A percentile compares a stretch with the other conserved stretches of the same genome.
These are phyloP conservation scores for Etheostoma spectabile DNA, from an alignment of 2,113 vertebrate species.

Conservation along the genomic window DNA sequence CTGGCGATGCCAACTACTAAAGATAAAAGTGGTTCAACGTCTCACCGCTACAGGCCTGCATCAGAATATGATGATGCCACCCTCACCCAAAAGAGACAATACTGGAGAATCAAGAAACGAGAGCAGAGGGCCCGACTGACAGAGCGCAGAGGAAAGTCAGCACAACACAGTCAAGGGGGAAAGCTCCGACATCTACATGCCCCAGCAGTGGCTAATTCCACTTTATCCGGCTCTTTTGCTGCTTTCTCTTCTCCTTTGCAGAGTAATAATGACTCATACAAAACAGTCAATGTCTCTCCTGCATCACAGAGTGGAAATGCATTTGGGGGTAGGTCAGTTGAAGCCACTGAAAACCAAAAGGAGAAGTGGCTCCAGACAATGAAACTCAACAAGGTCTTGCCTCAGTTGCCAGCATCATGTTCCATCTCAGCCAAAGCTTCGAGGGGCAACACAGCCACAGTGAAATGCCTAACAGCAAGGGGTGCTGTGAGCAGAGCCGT, in stretches of 20 bases:
- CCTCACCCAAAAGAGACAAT: constrained; percentile 84
- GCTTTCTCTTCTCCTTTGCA: constrained; percentile 36
- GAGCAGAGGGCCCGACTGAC: constrained; percentile 84
- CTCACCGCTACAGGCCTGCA: constrained; percentile 78
- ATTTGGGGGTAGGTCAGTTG: background rate
- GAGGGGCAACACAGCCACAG: constrained; percentile 6
- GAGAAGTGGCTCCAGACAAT: constrained; percentile 63
- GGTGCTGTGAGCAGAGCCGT: constrained; percentile 41
- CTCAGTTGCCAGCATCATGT: constrained; percentile 38
- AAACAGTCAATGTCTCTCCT: constrained; percentile 18
- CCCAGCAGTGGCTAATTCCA: background rate
- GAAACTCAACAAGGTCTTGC: constrained; percentile 61
- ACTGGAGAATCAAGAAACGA: constrained; percentile 86
- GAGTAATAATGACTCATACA: constrained; percentile 47
- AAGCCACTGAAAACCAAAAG: constrained; percentile 44
- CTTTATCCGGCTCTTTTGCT: constrained; percentile 23
- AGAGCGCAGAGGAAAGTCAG: constrained; percentile 49
- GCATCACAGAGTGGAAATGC: constrained; percentile 10
- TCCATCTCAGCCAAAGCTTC: constrained; percentile 34
- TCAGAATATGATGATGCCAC: constrained; percentile 80
- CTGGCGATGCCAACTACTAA: constrained; percentile 75
- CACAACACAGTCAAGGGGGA: constrained; percentile 16
- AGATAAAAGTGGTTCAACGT: constrained; percentile 49
- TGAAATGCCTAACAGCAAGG: constrained; percentile 30
- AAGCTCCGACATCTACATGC: constrained; percentile 9